Evolutionary conservation across 2,797 vertebrate species (phyloP), one percentile per base, ranked within the genome.

Genomic region (Phalanger gymnotis): DNA sequence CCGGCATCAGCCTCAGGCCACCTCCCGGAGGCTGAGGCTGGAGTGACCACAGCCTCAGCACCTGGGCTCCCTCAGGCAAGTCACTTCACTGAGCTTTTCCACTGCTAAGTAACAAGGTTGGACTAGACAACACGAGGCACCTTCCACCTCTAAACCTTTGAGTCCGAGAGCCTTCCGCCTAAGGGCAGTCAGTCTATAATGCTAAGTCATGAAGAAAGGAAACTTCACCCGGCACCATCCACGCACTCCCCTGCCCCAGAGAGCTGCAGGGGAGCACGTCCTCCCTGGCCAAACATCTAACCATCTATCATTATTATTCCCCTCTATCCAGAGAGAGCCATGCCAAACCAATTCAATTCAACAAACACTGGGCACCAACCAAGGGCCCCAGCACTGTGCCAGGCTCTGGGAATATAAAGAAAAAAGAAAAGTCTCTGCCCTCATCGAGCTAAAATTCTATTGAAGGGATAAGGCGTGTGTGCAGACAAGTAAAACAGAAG

Each of bases 191-290:
- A 31, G 61, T 58, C 28, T 58, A 13, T 31, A 11, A 58, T 0
- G 0, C 0, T 0, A 6, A 66, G 5, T 66, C 66, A 40, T 40
- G 19, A 40, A 40, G n/a, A 40, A 81, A 81, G 66, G n/a, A 22
- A 0, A 25, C 0, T 9, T 0, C 2, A 3, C 11, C 19, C 66
- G 13, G 31, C 13, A 7, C 31, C 13, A 34, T 61, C 31, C 13
- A 5, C 56, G 30, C 13, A 34, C 11, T 34, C 31, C 30, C 31
- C n/a, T 9, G 2, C 0, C 66, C 66, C 66, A 5, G n/a, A 47
- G 31, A 2, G n/a, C n/a, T 73, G n/a, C 4, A 2, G 66, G 66
- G 16, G 34, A n/a, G 5, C 16, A 16, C 19, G 14, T 73, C 16
- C 9, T 40, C 7, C 16, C n/a, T 22, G n/a, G 66, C n/a, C n/a